Evolutionary conservation across 2,888 invertebrate genomes (phyloP).

Genomic region (Hymenopus coronatus): DNA sequence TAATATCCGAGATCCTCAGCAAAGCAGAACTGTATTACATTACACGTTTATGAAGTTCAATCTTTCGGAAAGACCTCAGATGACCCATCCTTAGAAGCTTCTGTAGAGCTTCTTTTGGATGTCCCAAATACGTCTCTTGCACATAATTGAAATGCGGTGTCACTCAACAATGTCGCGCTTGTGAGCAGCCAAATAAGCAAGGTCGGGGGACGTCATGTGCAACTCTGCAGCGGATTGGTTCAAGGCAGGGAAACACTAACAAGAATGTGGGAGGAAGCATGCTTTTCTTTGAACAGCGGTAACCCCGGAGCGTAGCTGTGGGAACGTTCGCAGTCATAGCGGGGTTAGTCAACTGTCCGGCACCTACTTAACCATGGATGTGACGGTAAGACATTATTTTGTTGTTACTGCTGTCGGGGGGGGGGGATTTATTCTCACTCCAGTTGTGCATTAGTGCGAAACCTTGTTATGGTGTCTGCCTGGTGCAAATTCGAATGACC

Average conservation of each 20-base stretch:
- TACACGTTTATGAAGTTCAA: background rate
- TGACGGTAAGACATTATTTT: background rate
- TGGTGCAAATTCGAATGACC: background rate
- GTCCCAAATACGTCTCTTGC: background rate
- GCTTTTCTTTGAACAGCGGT: background rate
- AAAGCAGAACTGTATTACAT: too few species aligned
- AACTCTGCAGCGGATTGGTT: background rate
- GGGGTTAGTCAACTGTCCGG: background rate
- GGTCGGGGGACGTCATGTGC: background rate
- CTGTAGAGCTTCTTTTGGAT: too few species aligned
- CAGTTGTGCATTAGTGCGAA: background rate
- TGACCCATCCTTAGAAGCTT: background rate
- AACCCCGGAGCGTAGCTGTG: background rate
- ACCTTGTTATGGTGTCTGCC: background rate
- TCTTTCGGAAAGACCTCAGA: background rate
- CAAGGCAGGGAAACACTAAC: background rate
- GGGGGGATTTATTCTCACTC: background rate
- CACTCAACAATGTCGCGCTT: background rate
- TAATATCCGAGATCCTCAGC: too few species aligned
- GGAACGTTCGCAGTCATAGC: background rate
- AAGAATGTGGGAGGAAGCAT: background rate
- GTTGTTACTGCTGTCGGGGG: background rate
- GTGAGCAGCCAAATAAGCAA: background rate
- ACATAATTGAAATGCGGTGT: background rate
- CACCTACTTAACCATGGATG: background rate